Base-by-base conservation (phyloP, 1,140 invertebrate genomes). In the Proctacanthus coquilletti region DNA sequence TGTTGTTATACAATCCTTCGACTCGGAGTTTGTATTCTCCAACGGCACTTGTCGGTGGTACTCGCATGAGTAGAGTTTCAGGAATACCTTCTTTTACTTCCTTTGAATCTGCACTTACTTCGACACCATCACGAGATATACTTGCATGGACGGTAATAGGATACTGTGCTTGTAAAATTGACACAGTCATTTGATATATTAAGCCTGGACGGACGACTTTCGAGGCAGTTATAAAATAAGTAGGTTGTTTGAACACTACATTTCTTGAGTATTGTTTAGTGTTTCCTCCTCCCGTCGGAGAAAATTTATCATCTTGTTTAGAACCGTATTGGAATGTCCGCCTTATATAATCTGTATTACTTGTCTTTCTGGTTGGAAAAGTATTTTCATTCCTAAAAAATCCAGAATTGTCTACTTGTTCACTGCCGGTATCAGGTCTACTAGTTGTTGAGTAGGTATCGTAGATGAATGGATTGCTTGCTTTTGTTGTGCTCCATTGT, bases 161-260 rank as follows among this genome's bases (percentile, higher is more conserved):
- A 33, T 80, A 61, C 9, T 72, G 66, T 4, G 75, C 73, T 43
- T 75, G 68, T 11, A 88, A 63, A 21, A 92, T 75, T 32, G 77
- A 82, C 0, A 84, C 84, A 0, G 75, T 75, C 1, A 91, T 71
- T 45, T 81, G 72, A 53, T 89, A 93, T 6, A 91, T 72, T 47
- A 89, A 81, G 3, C 82, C 82, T 1, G 87, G 86, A 15, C 87
- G 68, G 2, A 92, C 77, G 71, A 87, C 80, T 36, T 72, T 69
- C 11, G 84, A 87, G 3, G 85, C 82, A 13, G 91, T 78, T 34
- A 92, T 72, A 48, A 93, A 87, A 54, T 91, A 92, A 15, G 80
- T 82, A 32, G 56, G 52, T 32, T 59, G 54, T 3, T 45, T 41
- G 18, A 32, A 32, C 21, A 31, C 3, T 14, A 31, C n/a, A n/a